Base-by-base conservation (phyloP, 2,797 vertebrate genomes). In the Novumbra hubbsi region DNA sequence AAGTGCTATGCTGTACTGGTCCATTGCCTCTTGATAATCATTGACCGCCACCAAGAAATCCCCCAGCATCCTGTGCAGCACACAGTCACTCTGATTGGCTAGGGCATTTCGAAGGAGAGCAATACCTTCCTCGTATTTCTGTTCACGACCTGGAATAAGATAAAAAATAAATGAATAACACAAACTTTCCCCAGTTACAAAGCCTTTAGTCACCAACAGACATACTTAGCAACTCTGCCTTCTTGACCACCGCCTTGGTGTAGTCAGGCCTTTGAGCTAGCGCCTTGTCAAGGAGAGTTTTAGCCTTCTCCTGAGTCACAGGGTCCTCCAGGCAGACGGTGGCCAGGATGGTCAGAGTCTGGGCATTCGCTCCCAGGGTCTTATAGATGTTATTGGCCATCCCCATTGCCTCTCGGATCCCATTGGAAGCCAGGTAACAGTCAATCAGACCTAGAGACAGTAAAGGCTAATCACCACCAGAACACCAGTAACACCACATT, bases 371-470 rank as follows among this genome's bases (percentile, higher is more conserved):
- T 72, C 97, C 98, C 57, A 99, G 92, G 16, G 97, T 99, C 94
- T 99, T 99, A 80, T 98, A 99, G 45, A 99, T 98, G 0, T 98
- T 99, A 66, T 99, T 99, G 71, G 98, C 98, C 98, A 99, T 99
- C 3, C 98, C 97, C 93, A 99, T 99, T 0, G 98, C 98, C 79
- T 99, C 98, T 14, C 98, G 95, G 73, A 99, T 96, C 60, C 98
- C 97, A 81, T 98, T 99, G 71, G 97, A 98, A 0, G 97, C 96
- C 82, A 99, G 89, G 85, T 99, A 99, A 81, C 98, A 99, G 84
- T 99, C 98, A 0, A 99, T 98, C 83, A 99, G 94, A 83, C 97
- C 98, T 99, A 82, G 6, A 62, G 12, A 45, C 21, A 72, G 27
- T 4, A 5, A 12, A 71, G 21, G 63, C 62, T 15, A 4, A 55